Percentiles rank a stretch among this genome's conserved stretches.
Conservation (phyloP, 2,113 vertebrate genomes). For the Tenrec ecaudatus region DNA sequence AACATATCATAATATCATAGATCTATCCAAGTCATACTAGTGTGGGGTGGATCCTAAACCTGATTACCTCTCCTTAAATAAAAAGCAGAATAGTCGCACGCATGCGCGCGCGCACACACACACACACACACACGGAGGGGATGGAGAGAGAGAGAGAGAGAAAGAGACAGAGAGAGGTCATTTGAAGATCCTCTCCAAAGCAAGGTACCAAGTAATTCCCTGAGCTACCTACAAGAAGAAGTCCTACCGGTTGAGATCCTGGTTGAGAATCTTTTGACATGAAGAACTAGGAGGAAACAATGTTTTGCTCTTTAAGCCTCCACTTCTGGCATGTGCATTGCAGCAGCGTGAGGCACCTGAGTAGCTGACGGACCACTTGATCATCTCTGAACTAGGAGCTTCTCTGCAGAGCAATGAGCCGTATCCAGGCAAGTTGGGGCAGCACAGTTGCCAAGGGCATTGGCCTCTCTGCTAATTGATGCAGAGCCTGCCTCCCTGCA, state of each 20-base stretch:
- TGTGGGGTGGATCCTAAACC: background rate
- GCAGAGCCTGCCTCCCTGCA: background rate
- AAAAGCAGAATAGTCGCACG: background rate
- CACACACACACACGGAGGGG: no score
- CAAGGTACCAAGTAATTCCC: background rate
- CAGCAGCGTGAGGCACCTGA: background rate
- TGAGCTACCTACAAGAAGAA: background rate
- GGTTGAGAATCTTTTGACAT: background rate
- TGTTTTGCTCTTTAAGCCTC: background rate
- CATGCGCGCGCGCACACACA: no score
- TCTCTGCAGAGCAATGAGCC: slow-evolving; percentile 26
- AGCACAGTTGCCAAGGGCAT: slow-evolving; percentile 2
- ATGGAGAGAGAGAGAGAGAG: no score
- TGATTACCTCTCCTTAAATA: background rate
- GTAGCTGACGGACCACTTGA: slow-evolving; percentile 52
- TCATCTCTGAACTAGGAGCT: background rate
- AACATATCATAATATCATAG: background rate
- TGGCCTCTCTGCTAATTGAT: slow-evolving; percentile 35
- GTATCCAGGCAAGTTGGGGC: slow-evolving; percentile 1
- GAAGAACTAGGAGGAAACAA: background rate
- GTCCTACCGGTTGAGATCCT: background rate
- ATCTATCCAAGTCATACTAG: background rate
- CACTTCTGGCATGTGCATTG: background rate
- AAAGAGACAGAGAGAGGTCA: no score
- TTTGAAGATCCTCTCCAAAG: no score